Conservation (phyloP, 2,888 invertebrate species). For the Aleiodes testaceus region DNA sequence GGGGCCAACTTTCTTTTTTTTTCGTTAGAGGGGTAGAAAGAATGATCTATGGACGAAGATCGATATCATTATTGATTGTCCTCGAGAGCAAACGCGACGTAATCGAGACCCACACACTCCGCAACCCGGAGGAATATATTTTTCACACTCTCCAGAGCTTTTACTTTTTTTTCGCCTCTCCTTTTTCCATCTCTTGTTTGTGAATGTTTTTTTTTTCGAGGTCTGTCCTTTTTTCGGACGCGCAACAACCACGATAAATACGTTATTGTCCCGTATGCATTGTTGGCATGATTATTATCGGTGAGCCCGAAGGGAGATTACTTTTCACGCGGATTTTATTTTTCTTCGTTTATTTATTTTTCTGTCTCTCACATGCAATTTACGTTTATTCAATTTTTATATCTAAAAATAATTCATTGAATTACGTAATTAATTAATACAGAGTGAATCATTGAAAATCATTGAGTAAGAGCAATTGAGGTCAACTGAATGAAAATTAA, state of each 20-base stretch:
- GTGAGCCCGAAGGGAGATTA: constrained; percentile 43
- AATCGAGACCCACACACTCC: constrained; percentile 28
- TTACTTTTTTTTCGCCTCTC: constrained; percentile 31
- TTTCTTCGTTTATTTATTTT: constrained; percentile 19
- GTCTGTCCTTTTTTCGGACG: constrained; percentile 15
- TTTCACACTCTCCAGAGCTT: constrained; percentile 32
- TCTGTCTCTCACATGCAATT: constrained; percentile 34
- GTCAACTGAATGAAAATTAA: background rate
- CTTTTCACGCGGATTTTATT: constrained; percentile 40
- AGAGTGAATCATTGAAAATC: background rate
- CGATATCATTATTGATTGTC: constrained; percentile 37
- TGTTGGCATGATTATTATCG: constrained; percentile 50
- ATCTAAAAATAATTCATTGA: constrained; percentile 1
- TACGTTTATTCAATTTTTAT: constrained; percentile 44
- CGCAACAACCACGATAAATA: constrained; percentile 47
- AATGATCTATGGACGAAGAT: constrained; percentile 29
- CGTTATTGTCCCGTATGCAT: constrained; percentile 46
- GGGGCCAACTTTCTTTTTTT: constrained; percentile 19
- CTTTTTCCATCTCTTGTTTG: background rate
- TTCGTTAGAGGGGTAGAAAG: constrained; percentile 29
- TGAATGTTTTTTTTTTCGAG: background rate
- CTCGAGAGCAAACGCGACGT: constrained; percentile 26
- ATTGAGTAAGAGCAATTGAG: no score
- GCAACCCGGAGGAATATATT: constrained; percentile 14
- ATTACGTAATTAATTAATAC: no score